Percentiles rank a stretch among this genome's conserved stretches.
Evolutionary conservation across 2,797 vertebrate species (phyloP).

Genomic region (Sebastes variabilis): DNA sequence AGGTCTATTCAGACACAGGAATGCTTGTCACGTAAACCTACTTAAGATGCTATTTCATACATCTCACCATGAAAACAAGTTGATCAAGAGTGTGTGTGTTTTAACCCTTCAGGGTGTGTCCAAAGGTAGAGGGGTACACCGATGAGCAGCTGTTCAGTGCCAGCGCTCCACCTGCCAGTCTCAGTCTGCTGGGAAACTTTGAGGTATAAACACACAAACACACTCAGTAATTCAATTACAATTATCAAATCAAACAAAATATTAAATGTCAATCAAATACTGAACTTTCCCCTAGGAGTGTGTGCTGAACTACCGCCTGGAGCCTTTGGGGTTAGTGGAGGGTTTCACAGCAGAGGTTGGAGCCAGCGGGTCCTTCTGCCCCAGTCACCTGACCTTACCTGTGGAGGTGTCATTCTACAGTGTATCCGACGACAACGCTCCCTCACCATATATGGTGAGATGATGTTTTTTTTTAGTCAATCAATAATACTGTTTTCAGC

Average conservation of each 20-base stretch:
- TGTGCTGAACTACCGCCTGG: slow-evolving; percentile 96
- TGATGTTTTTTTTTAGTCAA: not conserved
- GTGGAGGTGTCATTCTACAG: slow-evolving; percentile 99
- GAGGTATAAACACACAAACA: slow-evolving; percentile 85
- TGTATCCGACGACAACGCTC: slow-evolving; percentile 97
- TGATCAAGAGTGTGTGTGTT: slow-evolving; percentile 23
- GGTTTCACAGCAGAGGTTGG: slow-evolving; percentile 98
- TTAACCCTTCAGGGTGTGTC: slow-evolving; percentile 83
- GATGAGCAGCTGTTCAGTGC: slow-evolving; percentile 91
- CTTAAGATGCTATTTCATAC: not conserved
- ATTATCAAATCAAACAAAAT: not conserved
- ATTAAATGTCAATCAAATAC: not conserved
- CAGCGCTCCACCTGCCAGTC: slow-evolving; percentile 94
- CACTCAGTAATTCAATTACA: not conserved
- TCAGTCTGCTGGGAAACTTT: slow-evolving; percentile 98
- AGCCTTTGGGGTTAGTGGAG: slow-evolving; percentile 91
- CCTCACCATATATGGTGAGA: slow-evolving; percentile 97
- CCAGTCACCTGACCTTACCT: slow-evolving; percentile 96
- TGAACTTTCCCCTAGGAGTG: slow-evolving; percentile 85
- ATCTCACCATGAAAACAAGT: not conserved
- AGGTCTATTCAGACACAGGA: not conserved
- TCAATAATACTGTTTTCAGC: not conserved
- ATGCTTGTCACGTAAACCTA: not conserved
- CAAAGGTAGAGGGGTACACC: slow-evolving; percentile 85
- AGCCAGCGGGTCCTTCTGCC: slow-evolving; percentile 96